A percentile compares a stretch with the other conserved stretches of the same genome.
Evolutionary conservation across 2,113 vertebrate genomes (phyloP).

Genomic region (Corythornis vintsioides): DNA sequence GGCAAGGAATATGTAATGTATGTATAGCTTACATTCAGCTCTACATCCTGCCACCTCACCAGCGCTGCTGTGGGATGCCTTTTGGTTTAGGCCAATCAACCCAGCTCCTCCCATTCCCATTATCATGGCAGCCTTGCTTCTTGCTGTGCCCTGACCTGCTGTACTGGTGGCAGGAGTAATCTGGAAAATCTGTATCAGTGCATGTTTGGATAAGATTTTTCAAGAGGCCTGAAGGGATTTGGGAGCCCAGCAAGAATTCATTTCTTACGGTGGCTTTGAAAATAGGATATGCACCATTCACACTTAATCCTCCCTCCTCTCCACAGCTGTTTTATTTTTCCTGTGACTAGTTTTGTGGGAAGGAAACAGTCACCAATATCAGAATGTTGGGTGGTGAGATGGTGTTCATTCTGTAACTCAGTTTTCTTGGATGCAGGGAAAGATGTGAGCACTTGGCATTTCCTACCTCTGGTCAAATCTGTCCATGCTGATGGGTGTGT

Average conservation of each 20-base stretch:
- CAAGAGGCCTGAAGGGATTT: constrained; percentile 2
- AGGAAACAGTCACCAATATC: background rate
- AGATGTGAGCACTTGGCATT: background rate
- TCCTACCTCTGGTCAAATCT: background rate
- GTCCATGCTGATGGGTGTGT: background rate
- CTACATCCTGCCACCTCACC: background rate
- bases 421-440: background rate
- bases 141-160: background rate
- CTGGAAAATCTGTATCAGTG: fast-evolving
- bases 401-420: background rate
- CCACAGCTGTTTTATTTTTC: constrained; percentile 3
- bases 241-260: background rate
- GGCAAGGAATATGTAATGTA: background rate
- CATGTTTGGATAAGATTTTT: background rate
- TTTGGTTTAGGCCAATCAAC: background rate
- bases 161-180: background rate
- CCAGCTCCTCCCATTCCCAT: background rate
- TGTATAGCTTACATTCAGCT: background rate
- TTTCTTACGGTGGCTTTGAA: background rate
- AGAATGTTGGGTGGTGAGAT: background rate
- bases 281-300: background rate
- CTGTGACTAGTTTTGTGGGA: background rate
- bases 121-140: background rate
- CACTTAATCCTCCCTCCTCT: background rate
- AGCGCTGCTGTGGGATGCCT: background rate